Conservation (phyloP, 2,797 vertebrate genomes). For the Pelochelys cantorii region DNA sequence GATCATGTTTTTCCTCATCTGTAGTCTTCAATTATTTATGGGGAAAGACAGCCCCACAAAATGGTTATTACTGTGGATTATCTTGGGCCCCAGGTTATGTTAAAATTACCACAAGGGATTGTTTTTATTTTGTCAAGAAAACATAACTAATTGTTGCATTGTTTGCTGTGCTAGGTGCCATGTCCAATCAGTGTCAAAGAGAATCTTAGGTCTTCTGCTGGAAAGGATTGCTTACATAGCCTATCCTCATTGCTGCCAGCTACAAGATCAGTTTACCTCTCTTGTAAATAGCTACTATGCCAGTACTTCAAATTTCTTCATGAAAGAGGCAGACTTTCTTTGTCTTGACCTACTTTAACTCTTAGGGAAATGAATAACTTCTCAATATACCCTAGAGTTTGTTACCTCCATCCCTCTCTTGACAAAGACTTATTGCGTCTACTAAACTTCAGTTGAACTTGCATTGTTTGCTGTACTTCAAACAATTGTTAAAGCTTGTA, state of each 20-base stretch:
- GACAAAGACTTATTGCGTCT: slow-evolving; percentile 14
- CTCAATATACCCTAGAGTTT: slow-evolving; percentile 14
- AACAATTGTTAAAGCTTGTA: not conserved
- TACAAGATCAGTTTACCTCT: slow-evolving; percentile 46
- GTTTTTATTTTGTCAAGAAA: slow-evolving; percentile 55
- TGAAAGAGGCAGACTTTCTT: not conserved
- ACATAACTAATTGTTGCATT: slow-evolving; percentile 53
- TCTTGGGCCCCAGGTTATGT: not conserved
- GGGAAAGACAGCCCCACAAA: slow-evolving; percentile 34
- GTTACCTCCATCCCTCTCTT: not conserved
- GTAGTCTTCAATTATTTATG: slow-evolving; percentile 47
- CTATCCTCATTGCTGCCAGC: slow-evolving; percentile 28
- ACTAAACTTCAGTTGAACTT: slow-evolving; percentile 13
- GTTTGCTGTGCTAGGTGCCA: slow-evolving; percentile 53
- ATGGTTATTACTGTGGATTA: slow-evolving; percentile 35
- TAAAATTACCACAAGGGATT: slow-evolving; percentile 33
- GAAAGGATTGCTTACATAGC: slow-evolving; percentile 39
- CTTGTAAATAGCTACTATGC: slow-evolving; percentile 16
- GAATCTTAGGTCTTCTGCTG: slow-evolving; percentile 24
- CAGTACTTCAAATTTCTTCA: slow-evolving; percentile 48
- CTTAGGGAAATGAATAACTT: slow-evolving; percentile 43
- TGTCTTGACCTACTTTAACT: slow-evolving; percentile 39
- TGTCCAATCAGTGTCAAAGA: slow-evolving; percentile 63
- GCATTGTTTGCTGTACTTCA: not conserved
- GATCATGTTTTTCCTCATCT: not conserved